phyloP scores from a whole-genome alignment of 2,113 vertebrate species.

The Grammomys dolichurus region DNA sequence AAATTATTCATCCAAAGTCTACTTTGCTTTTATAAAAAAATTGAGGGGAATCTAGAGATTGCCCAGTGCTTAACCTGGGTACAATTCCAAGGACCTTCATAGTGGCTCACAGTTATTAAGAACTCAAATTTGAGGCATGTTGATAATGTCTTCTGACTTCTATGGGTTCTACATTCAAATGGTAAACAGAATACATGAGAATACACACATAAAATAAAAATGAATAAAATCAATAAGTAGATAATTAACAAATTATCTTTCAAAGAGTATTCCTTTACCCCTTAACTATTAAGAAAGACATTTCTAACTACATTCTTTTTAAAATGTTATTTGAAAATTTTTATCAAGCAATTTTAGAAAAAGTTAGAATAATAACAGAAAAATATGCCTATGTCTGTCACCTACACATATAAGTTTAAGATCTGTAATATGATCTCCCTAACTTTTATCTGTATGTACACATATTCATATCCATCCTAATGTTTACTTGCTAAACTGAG shows the following conservation, averaged over 20 bases:
- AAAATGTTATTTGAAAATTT: background rate
- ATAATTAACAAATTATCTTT: background rate
- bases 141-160: background rate
- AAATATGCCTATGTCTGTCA: background rate
- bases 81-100: background rate
- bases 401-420: too few species aligned
- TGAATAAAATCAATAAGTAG: background rate
- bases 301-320: background rate
- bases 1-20: background rate
- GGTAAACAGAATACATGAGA: rapidly evolving
- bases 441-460: rapidly evolving
- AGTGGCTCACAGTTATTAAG: background rate
- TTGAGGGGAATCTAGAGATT: background rate
- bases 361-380: background rate
- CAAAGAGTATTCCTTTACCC: background rate
- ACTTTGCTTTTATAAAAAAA: background rate
- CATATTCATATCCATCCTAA: background rate
- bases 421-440: background rate
- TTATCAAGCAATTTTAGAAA: background rate
- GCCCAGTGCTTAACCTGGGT: background rate
- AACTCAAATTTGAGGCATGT: too few species aligned
- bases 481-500: background rate
- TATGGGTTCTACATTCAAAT: too few species aligned
- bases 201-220: background rate
- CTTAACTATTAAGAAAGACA: background rate